These are phyloP conservation scores for Alauda arvensis DNA, from an alignment of 2,797 vertebrate species.

Conservation along the genomic window DNA sequence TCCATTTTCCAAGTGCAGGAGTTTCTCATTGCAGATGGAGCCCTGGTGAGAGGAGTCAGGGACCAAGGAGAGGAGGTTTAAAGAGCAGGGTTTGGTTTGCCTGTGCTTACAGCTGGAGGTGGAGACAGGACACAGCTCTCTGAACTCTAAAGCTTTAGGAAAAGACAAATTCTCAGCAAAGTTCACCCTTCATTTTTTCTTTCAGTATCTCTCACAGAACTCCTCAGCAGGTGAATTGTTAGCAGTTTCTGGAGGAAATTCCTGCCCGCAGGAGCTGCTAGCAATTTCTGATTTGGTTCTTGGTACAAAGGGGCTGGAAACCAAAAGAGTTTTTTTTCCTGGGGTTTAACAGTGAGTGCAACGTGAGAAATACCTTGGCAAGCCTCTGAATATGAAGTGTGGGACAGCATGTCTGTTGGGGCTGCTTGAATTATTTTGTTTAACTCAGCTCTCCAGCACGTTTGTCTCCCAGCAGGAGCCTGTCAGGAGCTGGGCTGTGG, in stretches of 20 bases:
- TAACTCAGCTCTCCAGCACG: accelerated
- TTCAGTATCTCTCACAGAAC: neutral
- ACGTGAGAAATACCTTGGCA: neutral
- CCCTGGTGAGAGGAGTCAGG: neutral
- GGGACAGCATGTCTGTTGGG: neutral
- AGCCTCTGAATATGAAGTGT: accelerated
- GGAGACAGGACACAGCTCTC: accelerated
- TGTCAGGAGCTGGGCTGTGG: neutral
- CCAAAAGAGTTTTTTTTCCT: neutral
- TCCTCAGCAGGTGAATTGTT: neutral
- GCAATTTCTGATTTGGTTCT: neutral
- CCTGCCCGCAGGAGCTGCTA: neutral
- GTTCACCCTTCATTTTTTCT: neutral
- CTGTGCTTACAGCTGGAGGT: neutral
- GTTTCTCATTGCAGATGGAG: neutral
- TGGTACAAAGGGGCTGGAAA: neutral
- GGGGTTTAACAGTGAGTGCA: neutral
- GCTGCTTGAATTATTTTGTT: neutral
- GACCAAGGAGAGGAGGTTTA: neutral
- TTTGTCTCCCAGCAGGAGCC: neutral
- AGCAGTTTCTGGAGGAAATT: neutral
- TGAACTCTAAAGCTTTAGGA: neutral
- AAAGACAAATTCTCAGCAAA: neutral
- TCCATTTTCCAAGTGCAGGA: neutral
- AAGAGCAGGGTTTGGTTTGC: neutral